A percentile compares a stretch with the other conserved stretches of the same genome.
Conservation (phyloP, 1,140 invertebrate species). For the Hylaeus anthracinus region DNA sequence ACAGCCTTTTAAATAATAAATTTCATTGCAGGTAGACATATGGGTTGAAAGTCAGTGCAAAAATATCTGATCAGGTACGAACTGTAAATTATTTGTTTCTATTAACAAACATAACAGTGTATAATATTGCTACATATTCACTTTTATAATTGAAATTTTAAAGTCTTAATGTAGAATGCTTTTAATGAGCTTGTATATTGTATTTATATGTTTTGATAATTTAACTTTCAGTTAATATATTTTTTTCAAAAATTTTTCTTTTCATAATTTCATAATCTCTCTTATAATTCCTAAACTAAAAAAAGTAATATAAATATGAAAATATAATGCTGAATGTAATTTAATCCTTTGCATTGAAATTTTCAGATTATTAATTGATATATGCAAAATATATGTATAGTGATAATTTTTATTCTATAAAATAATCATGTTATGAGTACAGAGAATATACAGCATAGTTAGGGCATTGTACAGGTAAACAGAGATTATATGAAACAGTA, state of each 20-base stretch:
- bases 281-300: background rate
- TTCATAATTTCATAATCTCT: too few species aligned
- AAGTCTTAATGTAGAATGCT: background rate
- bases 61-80: background rate
- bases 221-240: background rate
- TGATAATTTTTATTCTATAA: slow-evolving; percentile 28
- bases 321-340: background rate
- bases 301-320: background rate
- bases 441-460: background rate
- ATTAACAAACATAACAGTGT: background rate
- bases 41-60: background rate
- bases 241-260: background rate
- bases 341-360: slow-evolving; percentile 29
- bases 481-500: background rate
- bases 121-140: background rate
- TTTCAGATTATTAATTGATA: background rate
- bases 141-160: background rate
- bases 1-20: slow-evolving; percentile 44
- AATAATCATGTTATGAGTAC: slow-evolving; percentile 18
- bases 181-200: background rate
- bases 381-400: background rate
- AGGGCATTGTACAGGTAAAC: background rate
- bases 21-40: slow-evolving; percentile 33
- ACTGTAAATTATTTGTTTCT: background rate
- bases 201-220: background rate